These are phyloP conservation scores for Acomys russatus DNA, from an alignment of 2,797 vertebrate genomes.

Conservation along the genomic window DNA sequence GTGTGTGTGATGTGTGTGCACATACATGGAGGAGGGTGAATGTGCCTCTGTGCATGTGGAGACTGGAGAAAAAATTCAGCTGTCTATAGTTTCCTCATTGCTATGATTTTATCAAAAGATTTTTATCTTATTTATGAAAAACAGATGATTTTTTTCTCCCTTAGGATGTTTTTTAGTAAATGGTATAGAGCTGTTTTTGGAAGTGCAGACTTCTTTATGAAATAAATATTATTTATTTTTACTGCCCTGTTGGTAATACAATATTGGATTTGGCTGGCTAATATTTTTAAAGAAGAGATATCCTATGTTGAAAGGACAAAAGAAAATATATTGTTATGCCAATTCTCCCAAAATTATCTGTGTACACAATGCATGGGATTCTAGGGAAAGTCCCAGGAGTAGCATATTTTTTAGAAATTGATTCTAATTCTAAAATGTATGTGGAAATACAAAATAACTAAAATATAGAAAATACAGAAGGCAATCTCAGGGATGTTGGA, in stretches of 20 bases:
- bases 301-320: constrained; percentile 13
- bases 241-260: neutral
- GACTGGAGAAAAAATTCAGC: neutral
- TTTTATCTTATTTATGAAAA: constrained; percentile 43
- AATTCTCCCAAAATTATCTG: constrained; percentile 3
- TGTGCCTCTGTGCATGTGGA: neutral
- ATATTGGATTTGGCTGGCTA: constrained; percentile 6
- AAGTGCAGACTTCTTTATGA: neutral
- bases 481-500: neutral
- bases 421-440: constrained; percentile 35
- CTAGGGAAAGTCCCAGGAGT: neutral
- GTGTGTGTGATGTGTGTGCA: neutral
- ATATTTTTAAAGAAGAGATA: constrained; percentile 49
- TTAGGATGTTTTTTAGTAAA: neutral
- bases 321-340: neutral
- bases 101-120: constrained; percentile 24
- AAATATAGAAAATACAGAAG: constrained; percentile 21
- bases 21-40: neutral
- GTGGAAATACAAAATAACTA: constrained; percentile 49
- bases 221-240: constrained; percentile 32
- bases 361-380: neutral
- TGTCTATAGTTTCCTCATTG: neutral
- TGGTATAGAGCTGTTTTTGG: constrained; percentile 3
- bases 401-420: neutral
- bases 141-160: neutral